Evolutionary conservation across 1,140 invertebrate species (phyloP).

Genomic region (Eufriesea mexicana): DNA sequence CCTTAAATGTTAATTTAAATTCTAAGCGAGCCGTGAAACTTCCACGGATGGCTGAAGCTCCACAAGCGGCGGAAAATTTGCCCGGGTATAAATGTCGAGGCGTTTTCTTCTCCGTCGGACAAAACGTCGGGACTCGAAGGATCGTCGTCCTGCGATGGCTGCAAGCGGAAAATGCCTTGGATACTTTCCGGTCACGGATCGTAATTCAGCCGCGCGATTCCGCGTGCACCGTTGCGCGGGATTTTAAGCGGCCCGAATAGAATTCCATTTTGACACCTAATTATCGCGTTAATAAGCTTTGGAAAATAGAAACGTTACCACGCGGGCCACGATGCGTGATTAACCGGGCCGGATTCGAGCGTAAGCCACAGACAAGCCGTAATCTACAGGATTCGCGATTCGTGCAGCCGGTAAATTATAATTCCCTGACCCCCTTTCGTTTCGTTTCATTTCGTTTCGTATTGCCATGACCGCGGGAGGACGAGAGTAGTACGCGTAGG

Average conservation of each 20-base stretch:
- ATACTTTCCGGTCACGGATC: not conserved
- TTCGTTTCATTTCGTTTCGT: not conserved
- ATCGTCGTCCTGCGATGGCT: not conserved
- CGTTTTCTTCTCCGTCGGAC: not conserved
- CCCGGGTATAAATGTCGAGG: not conserved
- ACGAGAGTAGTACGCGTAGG: not conserved
- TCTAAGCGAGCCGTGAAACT: conserved; percentile 18
- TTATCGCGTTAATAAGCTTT: conserved; percentile 57
- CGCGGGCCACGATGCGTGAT: conserved; percentile 1
- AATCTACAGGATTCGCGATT: conserved; percentile 3
- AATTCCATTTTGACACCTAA: conserved; percentile 27
- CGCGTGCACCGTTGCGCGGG: not conserved
- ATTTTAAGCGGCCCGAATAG: conserved; percentile 1
- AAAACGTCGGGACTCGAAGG: not conserved
- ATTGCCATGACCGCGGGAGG: not conserved
- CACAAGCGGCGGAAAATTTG: not conserved
- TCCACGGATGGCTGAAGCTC: too few relatives aligned
- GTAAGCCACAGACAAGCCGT: conserved; percentile 18
- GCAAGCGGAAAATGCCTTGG: not conserved
- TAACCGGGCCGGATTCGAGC: conserved; percentile 21
- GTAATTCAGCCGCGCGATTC: not conserved
- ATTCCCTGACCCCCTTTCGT: not conserved
- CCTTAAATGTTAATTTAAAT: conserved; percentile 48
- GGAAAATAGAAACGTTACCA: conserved; percentile 25
- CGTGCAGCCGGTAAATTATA: not conserved